Evolutionary conservation across 64 coral and sea anemone genomes (phyloP).

Genomic region (Pachyseris speciosa): DNA sequence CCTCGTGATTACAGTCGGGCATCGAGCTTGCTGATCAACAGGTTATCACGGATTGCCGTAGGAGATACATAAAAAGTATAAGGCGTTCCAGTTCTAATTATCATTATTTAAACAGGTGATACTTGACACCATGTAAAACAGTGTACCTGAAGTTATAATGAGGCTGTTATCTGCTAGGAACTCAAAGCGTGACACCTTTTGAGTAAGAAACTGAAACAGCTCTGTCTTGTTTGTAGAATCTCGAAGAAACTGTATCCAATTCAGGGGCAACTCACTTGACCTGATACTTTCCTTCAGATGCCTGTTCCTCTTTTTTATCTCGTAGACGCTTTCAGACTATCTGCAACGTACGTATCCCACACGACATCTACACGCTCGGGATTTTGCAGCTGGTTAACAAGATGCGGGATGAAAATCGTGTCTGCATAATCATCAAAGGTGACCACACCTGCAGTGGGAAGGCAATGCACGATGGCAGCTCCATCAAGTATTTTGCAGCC

Average conservation of each 20-base stretch:
- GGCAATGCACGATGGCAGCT: too few relatives aligned
- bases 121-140: neutral
- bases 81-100: neutral
- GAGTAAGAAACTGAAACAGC: conserved; percentile 16
- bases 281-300: neutral
- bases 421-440: conserved; percentile 32
- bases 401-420: conserved; percentile 10
- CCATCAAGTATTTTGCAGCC: too few relatives aligned
- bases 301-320: neutral
- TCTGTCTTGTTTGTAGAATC: conserved; percentile 11
- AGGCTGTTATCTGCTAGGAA: neutral
- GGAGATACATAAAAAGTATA: too few relatives aligned
- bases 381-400: neutral
- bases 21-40: too few relatives aligned
- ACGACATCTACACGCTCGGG: neutral
- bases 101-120: neutral
- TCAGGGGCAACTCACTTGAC: neutral
- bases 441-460: too few relatives aligned
- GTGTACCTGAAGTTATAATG: conserved; percentile 21
- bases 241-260: neutral
- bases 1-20: neutral
- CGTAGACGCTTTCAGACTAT: neutral
- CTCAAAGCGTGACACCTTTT: conserved; percentile 4
- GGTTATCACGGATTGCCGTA: too few relatives aligned
- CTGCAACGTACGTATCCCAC: neutral